phyloP scores from a whole-genome alignment of 2,113 vertebrate species.

The Meriones unguiculatus region DNA sequence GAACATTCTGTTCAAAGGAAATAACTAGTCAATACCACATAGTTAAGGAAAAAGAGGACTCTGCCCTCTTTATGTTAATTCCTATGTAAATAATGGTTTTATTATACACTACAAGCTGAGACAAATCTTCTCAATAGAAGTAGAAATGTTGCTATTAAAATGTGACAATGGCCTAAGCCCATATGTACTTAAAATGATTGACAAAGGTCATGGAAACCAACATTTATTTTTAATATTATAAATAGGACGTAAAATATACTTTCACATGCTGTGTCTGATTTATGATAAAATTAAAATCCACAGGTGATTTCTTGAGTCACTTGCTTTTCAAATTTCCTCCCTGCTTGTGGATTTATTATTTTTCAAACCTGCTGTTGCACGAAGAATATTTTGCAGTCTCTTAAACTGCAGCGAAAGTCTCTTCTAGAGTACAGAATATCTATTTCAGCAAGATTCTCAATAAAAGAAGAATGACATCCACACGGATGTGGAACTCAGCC shows the following conservation, averaged over 20 bases:
- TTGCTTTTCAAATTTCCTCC: neutral
- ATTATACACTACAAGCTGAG: neutral
- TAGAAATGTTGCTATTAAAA: neutral
- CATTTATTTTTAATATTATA: conserved; percentile 25
- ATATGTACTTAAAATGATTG: neutral
- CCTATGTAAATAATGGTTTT: neutral
- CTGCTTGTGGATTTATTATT: neutral
- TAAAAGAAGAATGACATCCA: conserved; percentile 56
- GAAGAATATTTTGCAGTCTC: conserved; percentile 28
- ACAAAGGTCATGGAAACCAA: neutral
- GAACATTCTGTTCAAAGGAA: neutral
- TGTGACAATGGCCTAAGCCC: neutral
- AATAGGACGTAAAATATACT: neutral
- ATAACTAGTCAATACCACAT: neutral
- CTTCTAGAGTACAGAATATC: neutral
- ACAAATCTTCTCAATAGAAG: neutral
- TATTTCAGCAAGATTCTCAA: conserved; percentile 54
- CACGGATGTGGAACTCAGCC: conserved; percentile 29
- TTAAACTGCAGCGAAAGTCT: conserved; percentile 6
- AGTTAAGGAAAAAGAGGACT: neutral
- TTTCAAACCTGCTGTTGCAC: neutral
- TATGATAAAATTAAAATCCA: conserved; percentile 31
- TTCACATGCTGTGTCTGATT: neutral
- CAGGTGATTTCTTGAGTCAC: neutral
- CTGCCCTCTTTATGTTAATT: neutral